A percentile compares a stretch with the other conserved stretches of the same genome.
Evolutionary conservation across 1,140 invertebrate genomes (phyloP).

Genomic region (Aphelenchoides fujianensis): DNA sequence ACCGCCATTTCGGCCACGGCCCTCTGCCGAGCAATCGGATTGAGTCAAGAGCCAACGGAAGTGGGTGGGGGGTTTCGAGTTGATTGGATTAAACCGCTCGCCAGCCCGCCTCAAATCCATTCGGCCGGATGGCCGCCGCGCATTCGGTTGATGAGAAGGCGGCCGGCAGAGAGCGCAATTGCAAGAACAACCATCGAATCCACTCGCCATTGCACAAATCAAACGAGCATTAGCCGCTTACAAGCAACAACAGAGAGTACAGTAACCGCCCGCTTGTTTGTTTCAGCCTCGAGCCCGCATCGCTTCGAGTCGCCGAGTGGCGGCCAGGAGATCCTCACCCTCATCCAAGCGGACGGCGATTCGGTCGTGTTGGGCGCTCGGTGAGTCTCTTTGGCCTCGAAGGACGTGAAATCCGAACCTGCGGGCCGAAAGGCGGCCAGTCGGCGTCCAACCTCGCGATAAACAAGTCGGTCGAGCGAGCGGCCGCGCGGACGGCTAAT

Average conservation of each 20-base stretch:
- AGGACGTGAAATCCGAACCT: constrained; percentile 21
- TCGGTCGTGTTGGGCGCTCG: constrained; percentile 84
- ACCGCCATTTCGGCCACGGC: too few species aligned
- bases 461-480: too few species aligned
- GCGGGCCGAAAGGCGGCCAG: too few species aligned
- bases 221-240: too few species aligned
- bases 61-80: background rate
- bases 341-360: constrained; percentile 80
- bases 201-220: too few species aligned
- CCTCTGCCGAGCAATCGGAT: too few species aligned
- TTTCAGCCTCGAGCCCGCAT: constrained; percentile 32
- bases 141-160: constrained; percentile 6
- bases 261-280: background rate
- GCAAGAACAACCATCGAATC: background rate
- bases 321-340: constrained; percentile 77
- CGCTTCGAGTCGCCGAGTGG: constrained; percentile 29
- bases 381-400: constrained; percentile 68
- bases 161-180: background rate
- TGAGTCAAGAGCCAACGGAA: constrained; percentile 11
- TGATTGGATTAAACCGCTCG: background rate
- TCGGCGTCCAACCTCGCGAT: too few species aligned
- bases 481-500: too few species aligned
- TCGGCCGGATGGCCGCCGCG: background rate
- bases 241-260: constrained; percentile 12
- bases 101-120: too few species aligned